Evolutionary conservation across 2,113 vertebrate genomes (phyloP).

Genomic region (Pontoporia blainvillei): DNA sequence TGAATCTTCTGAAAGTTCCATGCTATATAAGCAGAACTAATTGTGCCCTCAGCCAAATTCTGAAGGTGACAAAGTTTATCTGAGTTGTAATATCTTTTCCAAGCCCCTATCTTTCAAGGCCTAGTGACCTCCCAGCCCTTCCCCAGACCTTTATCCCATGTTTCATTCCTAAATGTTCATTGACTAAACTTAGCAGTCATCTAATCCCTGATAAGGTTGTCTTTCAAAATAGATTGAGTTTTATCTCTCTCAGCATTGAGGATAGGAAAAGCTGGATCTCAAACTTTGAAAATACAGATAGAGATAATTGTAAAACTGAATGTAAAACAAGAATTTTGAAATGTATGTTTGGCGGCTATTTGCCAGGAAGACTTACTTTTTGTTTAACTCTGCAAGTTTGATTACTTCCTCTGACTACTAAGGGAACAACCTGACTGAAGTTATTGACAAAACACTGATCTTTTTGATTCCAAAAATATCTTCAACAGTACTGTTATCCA

Average conservation of each 20-base stretch:
- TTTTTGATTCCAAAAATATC: background rate
- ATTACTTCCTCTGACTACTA: background rate
- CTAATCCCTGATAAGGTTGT: background rate
- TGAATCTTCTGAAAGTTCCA: background rate
- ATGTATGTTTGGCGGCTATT: background rate
- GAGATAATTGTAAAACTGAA: background rate
- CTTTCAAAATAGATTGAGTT: background rate
- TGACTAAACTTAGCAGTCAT: background rate
- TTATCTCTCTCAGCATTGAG: background rate
- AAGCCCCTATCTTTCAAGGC: background rate
- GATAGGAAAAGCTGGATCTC: background rate
- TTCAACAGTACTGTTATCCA: background rate
- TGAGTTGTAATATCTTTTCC: background rate
- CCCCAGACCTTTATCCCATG: background rate
- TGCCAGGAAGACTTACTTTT: background rate
- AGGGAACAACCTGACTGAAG: background rate
- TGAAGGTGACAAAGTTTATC: background rate
- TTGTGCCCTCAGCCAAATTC: background rate
- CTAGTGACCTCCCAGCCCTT: background rate
- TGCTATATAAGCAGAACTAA: background rate
- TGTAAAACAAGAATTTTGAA: background rate
- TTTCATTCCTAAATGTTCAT: background rate
- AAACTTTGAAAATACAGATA: background rate
- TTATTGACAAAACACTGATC: background rate
- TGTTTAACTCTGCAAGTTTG: background rate